Conservation (phyloP, 2,888 invertebrate genomes). For the Lithophane ornitopus region DNA sequence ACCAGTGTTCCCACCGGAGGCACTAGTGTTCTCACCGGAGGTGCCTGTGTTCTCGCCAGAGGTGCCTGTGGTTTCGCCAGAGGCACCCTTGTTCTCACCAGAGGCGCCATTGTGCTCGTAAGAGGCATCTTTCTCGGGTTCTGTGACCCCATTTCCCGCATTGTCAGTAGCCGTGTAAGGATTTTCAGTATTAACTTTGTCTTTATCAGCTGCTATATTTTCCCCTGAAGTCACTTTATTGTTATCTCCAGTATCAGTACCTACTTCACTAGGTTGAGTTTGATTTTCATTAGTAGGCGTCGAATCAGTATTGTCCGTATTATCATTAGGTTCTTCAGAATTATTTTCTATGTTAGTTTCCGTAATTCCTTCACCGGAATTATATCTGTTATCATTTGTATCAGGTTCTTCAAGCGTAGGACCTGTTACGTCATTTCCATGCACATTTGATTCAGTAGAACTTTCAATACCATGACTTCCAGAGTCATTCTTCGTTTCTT, state of each 20-base stretch:
- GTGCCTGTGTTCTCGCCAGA: not conserved
- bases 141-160: not conserved
- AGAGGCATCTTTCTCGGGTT: not conserved
- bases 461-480: not conserved
- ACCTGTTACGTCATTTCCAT: not conserved
- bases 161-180: not conserved
- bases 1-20: not conserved
- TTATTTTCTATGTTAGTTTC: not conserved
- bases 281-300: constrained; percentile 9
- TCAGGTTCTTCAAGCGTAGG: not conserved
- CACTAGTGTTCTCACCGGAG: not conserved
- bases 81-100: not conserved
- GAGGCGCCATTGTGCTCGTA: not conserved
- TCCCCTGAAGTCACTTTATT: not conserved
- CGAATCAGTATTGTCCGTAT: not conserved
- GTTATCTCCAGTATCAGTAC: not conserved
- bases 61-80: not conserved
- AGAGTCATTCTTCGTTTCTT: constrained; percentile 5
- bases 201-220: constrained; percentile 26
- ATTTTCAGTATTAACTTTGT: not conserved
- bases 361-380: not conserved
- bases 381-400: not conserved
- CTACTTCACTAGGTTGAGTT: not conserved
- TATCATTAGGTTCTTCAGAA: not conserved
- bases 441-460: constrained; percentile 10